Evolutionary conservation across 2,888 invertebrate species (phyloP).

Genomic region (Scaptomyza polygonia): DNA sequence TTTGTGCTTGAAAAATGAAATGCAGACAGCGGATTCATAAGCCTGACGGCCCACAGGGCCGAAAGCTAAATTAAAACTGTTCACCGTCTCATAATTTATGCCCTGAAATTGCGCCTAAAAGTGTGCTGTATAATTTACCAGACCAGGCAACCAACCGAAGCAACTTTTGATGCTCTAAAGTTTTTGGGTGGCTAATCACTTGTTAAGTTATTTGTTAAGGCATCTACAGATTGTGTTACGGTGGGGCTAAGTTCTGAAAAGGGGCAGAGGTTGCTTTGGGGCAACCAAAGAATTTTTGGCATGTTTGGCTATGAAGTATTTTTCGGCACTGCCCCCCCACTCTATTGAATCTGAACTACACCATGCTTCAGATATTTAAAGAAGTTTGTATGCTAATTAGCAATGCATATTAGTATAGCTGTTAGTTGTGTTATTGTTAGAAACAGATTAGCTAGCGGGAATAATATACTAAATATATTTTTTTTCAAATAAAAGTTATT

Average conservation of each 20-base stretch:
- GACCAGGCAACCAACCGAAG: constrained; percentile 17
- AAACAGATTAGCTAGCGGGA: constrained; percentile 36
- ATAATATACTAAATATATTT: not conserved
- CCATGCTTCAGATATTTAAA: constrained; percentile 40
- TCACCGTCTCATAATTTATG: constrained; percentile 57
- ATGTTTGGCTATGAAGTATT: constrained; percentile 27
- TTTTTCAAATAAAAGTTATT: too few species aligned
- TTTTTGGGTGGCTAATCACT: constrained; percentile 66
- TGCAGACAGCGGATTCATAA: constrained; percentile 43
- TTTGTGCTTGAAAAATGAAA: constrained; percentile 31
- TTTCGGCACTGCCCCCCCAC: not conserved
- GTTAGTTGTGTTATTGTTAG: constrained; percentile 30
- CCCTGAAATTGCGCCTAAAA: constrained; percentile 47
- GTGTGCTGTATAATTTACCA: constrained; percentile 43
- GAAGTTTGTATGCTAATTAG: constrained; percentile 44
- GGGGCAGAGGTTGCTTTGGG: constrained; percentile 13
- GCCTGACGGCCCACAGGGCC: constrained; percentile 6
- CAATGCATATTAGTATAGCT: constrained; percentile 43
- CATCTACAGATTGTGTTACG: constrained; percentile 20
- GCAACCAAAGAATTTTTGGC: constrained; percentile 42
- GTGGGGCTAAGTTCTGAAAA: not conserved
- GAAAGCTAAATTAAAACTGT: constrained; percentile 25
- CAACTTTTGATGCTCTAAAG: constrained; percentile 62
- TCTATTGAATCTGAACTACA: constrained; percentile 31
- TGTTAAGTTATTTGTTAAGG: constrained; percentile 66